Conservation (phyloP, 1,140 invertebrate species). For the Meloidogyne exigua region DNA sequence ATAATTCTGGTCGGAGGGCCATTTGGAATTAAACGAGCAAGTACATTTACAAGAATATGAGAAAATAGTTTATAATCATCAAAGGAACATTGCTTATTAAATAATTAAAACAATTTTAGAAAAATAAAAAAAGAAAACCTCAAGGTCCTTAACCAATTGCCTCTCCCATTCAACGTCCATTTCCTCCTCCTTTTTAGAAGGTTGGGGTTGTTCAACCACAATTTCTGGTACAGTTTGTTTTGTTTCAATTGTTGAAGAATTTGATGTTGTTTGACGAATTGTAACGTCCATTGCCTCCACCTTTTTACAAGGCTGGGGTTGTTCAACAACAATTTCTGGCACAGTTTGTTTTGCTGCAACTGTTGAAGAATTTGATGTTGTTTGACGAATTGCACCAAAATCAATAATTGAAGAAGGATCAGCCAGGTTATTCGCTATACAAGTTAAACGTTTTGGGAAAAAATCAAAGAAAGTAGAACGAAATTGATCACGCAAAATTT, state of each 20-base stretch:
- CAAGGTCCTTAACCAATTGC: constrained; percentile 24
- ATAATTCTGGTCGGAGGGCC: constrained; percentile 23
- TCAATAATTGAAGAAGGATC: constrained; percentile 27
- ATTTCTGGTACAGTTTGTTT: no score
- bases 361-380: not conserved
- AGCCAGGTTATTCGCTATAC: constrained; percentile 26
- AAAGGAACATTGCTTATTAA: constrained; percentile 31
- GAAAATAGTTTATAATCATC: constrained; percentile 32
- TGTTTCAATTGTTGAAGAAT: no score
- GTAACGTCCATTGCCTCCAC: no score
- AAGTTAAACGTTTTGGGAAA: constrained; percentile 15
- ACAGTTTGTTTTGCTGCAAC: not conserved
- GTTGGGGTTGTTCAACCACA: no score
- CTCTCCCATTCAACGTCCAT: constrained; percentile 13
- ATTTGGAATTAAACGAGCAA: constrained; percentile 18
- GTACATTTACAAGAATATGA: constrained; percentile 27
- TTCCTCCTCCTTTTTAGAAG: no score
- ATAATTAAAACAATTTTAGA: not conserved
- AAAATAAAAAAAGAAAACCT: constrained; percentile 17
- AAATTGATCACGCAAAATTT: constrained; percentile 29
- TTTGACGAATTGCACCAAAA: constrained; percentile 26
- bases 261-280: no score
- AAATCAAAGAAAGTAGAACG: constrained; percentile 34
- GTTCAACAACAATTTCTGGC: no score
- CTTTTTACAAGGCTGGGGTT: no score